Base-by-base conservation (phyloP, 2,113 vertebrate genomes). In the Sinocyclocheilus anshuiensis region DNA sequence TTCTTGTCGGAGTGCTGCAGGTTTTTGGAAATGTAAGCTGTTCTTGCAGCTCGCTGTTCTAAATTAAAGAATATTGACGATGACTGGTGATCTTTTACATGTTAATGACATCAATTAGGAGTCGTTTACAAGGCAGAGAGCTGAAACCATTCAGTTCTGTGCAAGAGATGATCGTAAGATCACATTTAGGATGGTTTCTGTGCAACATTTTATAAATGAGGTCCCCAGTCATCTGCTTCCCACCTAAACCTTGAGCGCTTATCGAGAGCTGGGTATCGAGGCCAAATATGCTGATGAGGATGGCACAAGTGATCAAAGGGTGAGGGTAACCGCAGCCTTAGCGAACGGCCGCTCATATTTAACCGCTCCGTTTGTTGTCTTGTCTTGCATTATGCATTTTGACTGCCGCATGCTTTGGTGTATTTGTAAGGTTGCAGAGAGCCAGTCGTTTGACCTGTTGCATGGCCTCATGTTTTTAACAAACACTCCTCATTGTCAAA, bases 371-470 rank as follows among this genome's bases (percentile, higher is more conserved):
- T 90, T 85, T 74, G 77, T 67, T 77, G 61, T 78, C 78, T 85
- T n/a, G n/a, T 82, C 67, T 61, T 89, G 82, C 85, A 88, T 86
- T 86, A 83, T 89, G 84, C 45, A 88, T 86, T 45, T 39, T 72
- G 74, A 65, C 59, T 36, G 18, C 63, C n/a, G 16, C 16, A 69
- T 55, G 63, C 86, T 16, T 57, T 72, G 61, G 48, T 86, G 81
- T 84, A 90, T 92, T 90, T 92, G 67, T 85, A 12, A 77, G 91
- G 91, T 91, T 85, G 86, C 77, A 81, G 87, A 87, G 74, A 22
- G 86, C 86, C 85, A 84, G 90, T 81, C 85, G 75, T 84, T 87
- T 93, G 90, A 93, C 93, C 93, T 92, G 92, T 92, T 93, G 89
- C 86, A 36, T 36, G 84, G 84, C 90, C 90, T 90, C 80, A 69